Base-by-base conservation (phyloP, 2,797 vertebrate species). In the Microctenopoma stevenorrisi region DNA sequence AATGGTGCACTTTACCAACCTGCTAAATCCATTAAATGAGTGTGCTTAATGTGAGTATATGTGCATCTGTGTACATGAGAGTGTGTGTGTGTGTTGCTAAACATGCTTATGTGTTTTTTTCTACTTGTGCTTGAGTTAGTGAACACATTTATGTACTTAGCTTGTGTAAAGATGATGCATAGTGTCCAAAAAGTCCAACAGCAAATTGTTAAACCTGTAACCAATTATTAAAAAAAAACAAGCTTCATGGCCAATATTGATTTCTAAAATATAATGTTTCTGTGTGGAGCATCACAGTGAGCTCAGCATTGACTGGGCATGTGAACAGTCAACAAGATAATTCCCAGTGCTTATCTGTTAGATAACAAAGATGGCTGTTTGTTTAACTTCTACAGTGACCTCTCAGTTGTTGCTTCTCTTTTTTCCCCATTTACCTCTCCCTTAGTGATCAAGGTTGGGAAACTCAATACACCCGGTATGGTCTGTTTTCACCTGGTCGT, bases 1-100 rank as follows among this genome's bases (percentile, higher is more conserved):
- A 96, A 96, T 95, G 93, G 92, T 93, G 94, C 93, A 95, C 94
- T 96, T 96, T 95, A 94, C 91, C 91, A 94, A 92, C 88, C 89
- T 91, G 92, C 92, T 91, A 92, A 93, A 81, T 88, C 90, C 90
- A 92, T 93, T 92, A 91, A 92, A 91, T 81, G 84, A 86, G 79
- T 74, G 79, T 58, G 70, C 69, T 83, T 86, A 84, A 88, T 89
- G 86, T 79, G 81, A 65, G 55, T 56, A 63, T 71, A 28, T 72
- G 83, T 80, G 76, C n/a, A 30, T 53, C 56, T 14, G 30, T 65
- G 67, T 44, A 63, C 33, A 35, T 50, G 61, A 47, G 58, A 46
- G 47, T 9, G 46, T 52, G 62, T 51, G 56, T 61, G 26, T 53
- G 46, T 46, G 65, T 43, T 69, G 33, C 59, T 37, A 55, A 38